Percentiles rank a stretch among this genome's conserved stretches.
Evolutionary conservation across 2,113 vertebrate species (phyloP).

Genomic region (Athene noctua): DNA sequence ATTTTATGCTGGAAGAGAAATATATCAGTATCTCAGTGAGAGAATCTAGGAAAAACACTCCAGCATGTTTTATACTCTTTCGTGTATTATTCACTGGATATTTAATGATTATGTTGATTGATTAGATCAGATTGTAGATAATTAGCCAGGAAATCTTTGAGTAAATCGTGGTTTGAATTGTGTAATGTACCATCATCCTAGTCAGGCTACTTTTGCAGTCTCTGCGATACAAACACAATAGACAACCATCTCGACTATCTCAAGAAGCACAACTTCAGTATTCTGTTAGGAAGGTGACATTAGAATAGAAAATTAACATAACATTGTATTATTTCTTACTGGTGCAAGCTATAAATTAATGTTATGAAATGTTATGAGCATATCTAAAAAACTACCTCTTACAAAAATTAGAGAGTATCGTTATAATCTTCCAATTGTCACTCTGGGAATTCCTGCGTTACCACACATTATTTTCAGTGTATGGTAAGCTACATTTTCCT

Average conservation of each 20-base stretch:
- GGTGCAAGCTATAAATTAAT: constrained; percentile 64
- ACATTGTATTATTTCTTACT: constrained; percentile 54
- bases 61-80: not conserved
- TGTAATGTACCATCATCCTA: not conserved
- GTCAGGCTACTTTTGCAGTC: constrained; percentile 30
- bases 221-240: constrained; percentile 26
- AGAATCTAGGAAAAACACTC: not conserved
- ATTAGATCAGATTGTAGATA: constrained; percentile 24
- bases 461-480: constrained; percentile 49
- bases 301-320: constrained; percentile 63
- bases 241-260: not conserved
- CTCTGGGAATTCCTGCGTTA: constrained; percentile 65
- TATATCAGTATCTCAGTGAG: not conserved
- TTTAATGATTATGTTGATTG: constrained; percentile 23
- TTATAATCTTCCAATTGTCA: constrained; percentile 65
- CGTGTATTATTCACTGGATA: not conserved
- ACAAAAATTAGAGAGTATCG: constrained; percentile 65
- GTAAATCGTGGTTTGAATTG: not conserved
- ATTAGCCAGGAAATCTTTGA: constrained; percentile 42
- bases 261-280: constrained; percentile 6
- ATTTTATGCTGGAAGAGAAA: constrained; percentile 1
- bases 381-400: constrained; percentile 62
- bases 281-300: constrained; percentile 22
- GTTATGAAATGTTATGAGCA: constrained; percentile 71
- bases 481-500: constrained; percentile 26